Evolutionary conservation across 2,113 vertebrate genomes (phyloP).

Genomic region (Elgaria multicarinata): DNA sequence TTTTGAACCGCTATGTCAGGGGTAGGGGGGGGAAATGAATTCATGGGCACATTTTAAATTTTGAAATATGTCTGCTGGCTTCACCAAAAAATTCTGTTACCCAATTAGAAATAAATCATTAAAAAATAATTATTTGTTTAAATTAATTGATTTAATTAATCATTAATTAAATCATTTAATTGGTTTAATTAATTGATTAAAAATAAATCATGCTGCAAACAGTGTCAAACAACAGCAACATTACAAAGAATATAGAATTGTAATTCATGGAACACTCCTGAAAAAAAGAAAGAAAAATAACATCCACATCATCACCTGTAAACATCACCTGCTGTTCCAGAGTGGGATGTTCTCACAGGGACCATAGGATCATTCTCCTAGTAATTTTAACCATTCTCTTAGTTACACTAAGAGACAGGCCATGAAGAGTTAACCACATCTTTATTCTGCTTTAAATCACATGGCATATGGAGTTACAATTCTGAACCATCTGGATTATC

Average conservation of each 20-base stretch:
- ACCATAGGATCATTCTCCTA: too few species aligned
- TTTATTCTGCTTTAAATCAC: not conserved
- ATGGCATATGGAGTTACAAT: slow-evolving; percentile 59
- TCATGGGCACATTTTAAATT: too few species aligned
- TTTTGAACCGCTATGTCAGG: too few species aligned
- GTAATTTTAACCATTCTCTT: not conserved
- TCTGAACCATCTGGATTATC: slow-evolving; percentile 67
- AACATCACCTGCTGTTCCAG: not conserved
- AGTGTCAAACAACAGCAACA: not conserved
- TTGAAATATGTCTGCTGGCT: too few species aligned
- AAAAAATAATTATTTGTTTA: too few species aligned
- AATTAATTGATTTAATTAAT: too few species aligned
- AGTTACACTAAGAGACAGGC: not conserved
- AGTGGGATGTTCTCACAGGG: too few species aligned
- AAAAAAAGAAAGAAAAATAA: not conserved
- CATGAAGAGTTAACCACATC: slow-evolving; percentile 15
- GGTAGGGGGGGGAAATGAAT: too few species aligned
- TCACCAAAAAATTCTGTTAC: too few species aligned
- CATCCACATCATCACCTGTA: not conserved
- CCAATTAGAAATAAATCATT: not conserved
- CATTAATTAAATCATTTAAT: too few species aligned
- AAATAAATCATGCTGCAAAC: not conserved
- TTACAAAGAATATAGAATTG: not conserved
- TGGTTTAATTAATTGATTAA: too few species aligned
- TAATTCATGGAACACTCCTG: not conserved